Conservation (phyloP, 2,888 invertebrate species). For the Iphiclides podalirius region DNA sequence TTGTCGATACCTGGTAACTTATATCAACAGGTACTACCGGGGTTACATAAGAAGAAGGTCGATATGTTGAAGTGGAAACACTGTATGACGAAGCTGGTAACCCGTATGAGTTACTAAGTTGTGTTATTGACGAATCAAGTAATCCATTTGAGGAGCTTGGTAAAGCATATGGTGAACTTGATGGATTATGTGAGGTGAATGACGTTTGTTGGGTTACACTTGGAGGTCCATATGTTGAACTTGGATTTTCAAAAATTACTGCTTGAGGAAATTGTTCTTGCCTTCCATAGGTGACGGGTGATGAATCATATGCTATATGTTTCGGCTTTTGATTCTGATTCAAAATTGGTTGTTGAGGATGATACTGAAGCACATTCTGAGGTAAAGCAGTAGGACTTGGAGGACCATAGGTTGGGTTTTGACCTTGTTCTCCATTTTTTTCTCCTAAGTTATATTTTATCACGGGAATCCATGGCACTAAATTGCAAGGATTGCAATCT, state of each 20-base stretch:
- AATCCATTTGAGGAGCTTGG: constrained; percentile 31
- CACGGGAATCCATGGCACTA: constrained; percentile 90
- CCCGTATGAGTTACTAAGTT: constrained; percentile 35
- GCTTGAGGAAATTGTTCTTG: constrained; percentile 41
- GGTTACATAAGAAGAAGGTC: constrained; percentile 44
- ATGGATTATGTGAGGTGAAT: constrained; percentile 53
- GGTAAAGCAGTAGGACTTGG: constrained; percentile 61
- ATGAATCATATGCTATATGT: constrained; percentile 43
- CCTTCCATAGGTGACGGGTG: constrained; percentile 54
- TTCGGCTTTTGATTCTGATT: constrained; percentile 39
- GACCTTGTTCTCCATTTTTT: constrained; percentile 53
- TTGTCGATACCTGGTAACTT: constrained; percentile 40
- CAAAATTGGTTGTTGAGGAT: constrained; percentile 46
- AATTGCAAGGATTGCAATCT: constrained; percentile 88
- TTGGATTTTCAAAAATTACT: constrained; percentile 38
- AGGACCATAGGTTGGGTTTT: constrained; percentile 61
- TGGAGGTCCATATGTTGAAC: constrained; percentile 54
- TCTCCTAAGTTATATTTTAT: constrained; percentile 67
- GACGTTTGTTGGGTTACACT: constrained; percentile 55
- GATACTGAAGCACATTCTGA: constrained; percentile 44
- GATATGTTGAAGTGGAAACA: constrained; percentile 34
- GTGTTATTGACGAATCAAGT: constrained; percentile 37
- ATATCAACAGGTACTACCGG: constrained; percentile 40
- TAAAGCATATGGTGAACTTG: constrained; percentile 51
- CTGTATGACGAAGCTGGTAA: constrained; percentile 35